phyloP scores from a whole-genome alignment of 1,140 invertebrate species.

The Liolophura sinensis region DNA sequence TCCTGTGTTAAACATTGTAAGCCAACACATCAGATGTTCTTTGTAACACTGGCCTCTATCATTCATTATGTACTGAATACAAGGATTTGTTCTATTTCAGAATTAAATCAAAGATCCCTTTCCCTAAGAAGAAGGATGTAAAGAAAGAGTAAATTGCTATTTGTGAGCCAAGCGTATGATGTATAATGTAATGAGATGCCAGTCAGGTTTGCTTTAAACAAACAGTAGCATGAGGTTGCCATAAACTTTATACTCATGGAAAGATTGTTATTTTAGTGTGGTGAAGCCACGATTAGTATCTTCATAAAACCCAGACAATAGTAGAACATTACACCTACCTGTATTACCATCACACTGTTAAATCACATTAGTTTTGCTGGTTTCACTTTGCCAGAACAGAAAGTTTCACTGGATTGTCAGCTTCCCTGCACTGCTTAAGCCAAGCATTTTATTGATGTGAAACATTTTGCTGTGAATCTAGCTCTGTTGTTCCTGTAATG shows the following conservation, averaged over 20 bases:
- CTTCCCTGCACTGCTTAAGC: background rate
- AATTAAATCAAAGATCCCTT: constrained; percentile 85
- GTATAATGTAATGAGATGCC: too few species aligned
- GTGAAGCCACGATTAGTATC: background rate
- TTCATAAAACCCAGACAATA: background rate
- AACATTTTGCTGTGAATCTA: background rate
- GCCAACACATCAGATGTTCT: background rate
- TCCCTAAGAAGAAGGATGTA: constrained; percentile 77
- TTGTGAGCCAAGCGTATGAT: too few species aligned
- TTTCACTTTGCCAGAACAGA: background rate
- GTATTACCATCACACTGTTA: background rate
- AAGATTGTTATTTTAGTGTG: too few species aligned
- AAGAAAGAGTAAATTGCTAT: too few species aligned
- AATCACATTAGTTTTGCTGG: background rate
- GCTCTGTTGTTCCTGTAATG: background rate
- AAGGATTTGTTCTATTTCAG: constrained; percentile 64
- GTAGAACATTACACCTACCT: background rate
- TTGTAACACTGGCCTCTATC: constrained; percentile 69
- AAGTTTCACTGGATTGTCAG: background rate
- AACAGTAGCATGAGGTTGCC: too few species aligned
- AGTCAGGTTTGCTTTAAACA: too few species aligned
- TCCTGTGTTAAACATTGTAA: background rate
- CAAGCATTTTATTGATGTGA: background rate
- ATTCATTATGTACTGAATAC: constrained; percentile 1
- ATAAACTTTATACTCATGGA: too few species aligned